Evolutionary conservation across 2,797 vertebrate genomes (phyloP).

Genomic region (Chrysocyon brachyurus): DNA sequence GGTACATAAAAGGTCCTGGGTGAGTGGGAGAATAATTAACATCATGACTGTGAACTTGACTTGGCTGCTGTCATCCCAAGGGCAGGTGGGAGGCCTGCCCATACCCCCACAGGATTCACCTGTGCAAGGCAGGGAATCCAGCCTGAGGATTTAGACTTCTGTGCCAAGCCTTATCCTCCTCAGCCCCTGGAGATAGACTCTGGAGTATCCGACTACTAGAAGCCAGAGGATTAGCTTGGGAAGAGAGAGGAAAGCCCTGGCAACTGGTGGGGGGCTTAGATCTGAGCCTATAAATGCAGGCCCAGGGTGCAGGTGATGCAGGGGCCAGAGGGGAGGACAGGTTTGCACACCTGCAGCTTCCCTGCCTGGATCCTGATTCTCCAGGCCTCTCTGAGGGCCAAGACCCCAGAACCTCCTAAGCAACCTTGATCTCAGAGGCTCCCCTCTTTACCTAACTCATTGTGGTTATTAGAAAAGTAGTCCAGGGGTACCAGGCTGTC

Average conservation of each 20-base stretch:
- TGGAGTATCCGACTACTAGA: background rate
- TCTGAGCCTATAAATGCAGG: background rate
- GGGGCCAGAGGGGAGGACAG: background rate
- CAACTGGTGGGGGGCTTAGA: rapidly evolving
- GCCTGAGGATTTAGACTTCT: background rate
- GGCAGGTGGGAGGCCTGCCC: background rate
- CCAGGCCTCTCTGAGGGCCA: background rate
- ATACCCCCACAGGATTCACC: background rate
- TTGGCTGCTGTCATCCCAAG: background rate
- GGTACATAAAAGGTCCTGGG: background rate
- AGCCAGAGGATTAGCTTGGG: background rate
- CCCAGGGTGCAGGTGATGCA: background rate
- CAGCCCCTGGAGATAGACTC: background rate
- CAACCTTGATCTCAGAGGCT: background rate
- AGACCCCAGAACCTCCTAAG: background rate
- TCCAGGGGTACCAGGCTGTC: background rate
- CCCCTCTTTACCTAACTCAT: background rate
- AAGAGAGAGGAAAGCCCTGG: background rate
- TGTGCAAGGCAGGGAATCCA: background rate
- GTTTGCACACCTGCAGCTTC: background rate
- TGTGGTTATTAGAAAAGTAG: background rate
- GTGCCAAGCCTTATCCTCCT: background rate
- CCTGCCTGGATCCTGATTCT: background rate
- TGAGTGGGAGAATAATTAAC: background rate
- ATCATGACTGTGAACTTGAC: background rate